Conservation (phyloP, 2,797 vertebrate genomes). For the Sardinella longiceps region DNA sequence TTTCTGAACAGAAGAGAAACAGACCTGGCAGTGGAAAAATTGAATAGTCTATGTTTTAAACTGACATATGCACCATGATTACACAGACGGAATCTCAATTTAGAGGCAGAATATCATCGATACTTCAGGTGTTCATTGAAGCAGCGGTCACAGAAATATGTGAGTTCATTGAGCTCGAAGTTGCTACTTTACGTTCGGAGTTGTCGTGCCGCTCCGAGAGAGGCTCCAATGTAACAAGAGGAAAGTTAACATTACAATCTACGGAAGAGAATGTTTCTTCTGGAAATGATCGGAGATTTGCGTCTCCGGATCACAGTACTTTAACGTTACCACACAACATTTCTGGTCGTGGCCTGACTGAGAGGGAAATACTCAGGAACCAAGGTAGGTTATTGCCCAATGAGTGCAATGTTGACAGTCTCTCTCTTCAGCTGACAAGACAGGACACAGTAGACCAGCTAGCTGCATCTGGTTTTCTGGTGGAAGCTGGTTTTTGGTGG, state of each 20-base stretch:
- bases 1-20: neutral
- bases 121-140: constrained; percentile 2
- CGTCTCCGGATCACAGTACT: neutral
- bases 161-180: constrained; percentile 10
- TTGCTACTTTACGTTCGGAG: constrained; percentile 6
- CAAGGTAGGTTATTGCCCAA: neutral
- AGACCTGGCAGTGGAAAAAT: neutral
- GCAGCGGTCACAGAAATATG: constrained; percentile 18
- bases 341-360: neutral
- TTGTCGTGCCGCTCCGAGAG: neutral
- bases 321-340: neutral
- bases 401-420: neutral
- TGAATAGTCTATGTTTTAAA: neutral
- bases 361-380: neutral
- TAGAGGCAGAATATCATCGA: constrained; percentile 7
- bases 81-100: constrained; percentile 5
- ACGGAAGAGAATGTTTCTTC: neutral
- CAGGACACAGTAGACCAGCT: neutral
- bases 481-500: neutral
- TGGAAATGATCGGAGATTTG: neutral
- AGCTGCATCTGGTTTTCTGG: neutral
- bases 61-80: neutral
- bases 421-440: neutral
- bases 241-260: neutral
- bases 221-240: neutral